Evolutionary conservation across 2,113 vertebrate genomes (phyloP), one percentile per base, ranked within the genome.

Genomic region (Kryptolebias marmoratus): DNA sequence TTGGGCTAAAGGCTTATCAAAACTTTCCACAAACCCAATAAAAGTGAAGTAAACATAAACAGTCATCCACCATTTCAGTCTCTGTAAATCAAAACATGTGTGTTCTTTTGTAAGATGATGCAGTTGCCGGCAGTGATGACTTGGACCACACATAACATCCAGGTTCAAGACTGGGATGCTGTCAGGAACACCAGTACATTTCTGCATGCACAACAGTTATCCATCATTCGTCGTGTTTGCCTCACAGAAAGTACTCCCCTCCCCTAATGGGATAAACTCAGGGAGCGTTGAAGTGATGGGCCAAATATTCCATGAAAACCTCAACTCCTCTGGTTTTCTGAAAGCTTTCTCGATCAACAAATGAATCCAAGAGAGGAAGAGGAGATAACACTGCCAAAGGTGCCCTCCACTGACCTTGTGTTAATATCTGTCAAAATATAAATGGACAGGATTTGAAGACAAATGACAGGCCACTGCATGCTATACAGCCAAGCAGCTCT

Each of bases 401-500:
- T 77, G 87, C 78, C 71, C 80, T 79, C 75, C 68, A 81, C 67
- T 76, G 82, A 82, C 81, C 77, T 80, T 48, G 7, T 56, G 84
- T 77, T 90, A 88, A 88, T 84, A 91, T 87, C 78, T 86, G 77
- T 90, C 83, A 88, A 85, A 84, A 82, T 80, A 89, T 75, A 91
- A 90, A 92, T 90, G 83, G 83, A 88, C 89, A 80, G 64, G 71
- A 79, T 82, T 77, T 84, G 70, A 86, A 91, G 88, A 93, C 63
- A 63, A 88, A 93, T 85, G 82, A 82, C 76, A 81, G 58, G 18
- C 64, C 22, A 61, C 77, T 80, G 65, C 60, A 84, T 78, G 88
- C 54, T 84, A 83, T 85, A 80, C 73, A 90, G 87, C 88, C 77
- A 87, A 86, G 83, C 85, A 81, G 81, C 83, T 32, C 72, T 71